phyloP scores from a whole-genome alignment of 1,140 invertebrate genomes.

The Rhyacophila brunnea region DNA sequence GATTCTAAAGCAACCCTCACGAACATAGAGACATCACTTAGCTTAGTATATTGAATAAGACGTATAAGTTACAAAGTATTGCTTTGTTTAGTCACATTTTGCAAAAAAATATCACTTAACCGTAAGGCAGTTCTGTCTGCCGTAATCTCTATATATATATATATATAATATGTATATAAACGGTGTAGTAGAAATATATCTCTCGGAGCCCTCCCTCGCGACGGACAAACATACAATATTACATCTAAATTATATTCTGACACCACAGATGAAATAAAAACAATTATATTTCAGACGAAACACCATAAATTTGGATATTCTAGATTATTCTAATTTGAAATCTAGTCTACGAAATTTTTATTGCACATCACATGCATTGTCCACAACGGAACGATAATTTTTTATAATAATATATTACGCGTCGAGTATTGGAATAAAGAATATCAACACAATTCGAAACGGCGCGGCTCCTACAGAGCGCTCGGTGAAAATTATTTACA shows the following conservation, averaged over 20 bases:
- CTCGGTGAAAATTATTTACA: conserved; percentile 30
- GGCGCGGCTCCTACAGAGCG: conserved; percentile 12
- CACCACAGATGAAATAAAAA: conserved; percentile 34
- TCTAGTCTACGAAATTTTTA: conserved; percentile 31
- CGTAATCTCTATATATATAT: conserved; percentile 23
- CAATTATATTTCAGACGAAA: conserved; percentile 24
- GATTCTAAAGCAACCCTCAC: conserved; percentile 27
- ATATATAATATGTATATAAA: conserved; percentile 8
- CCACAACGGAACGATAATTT: too few species aligned
- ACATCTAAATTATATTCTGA: conserved; percentile 32
- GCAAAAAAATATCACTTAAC: conserved; percentile 64
- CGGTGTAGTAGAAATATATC: conserved; percentile 20
- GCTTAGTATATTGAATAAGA: conserved; percentile 45
- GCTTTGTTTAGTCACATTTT: conserved; percentile 67
- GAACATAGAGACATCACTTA: conserved; percentile 33
- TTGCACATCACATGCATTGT: conserved; percentile 31
- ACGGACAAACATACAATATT: conserved; percentile 30
- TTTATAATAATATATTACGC: conserved; percentile 12
- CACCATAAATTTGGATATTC: conserved; percentile 29
- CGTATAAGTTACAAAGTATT: conserved; percentile 66
- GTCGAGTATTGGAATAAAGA: conserved; percentile 12
- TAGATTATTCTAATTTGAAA: conserved; percentile 28
- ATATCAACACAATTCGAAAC: conserved; percentile 13
- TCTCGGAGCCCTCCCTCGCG: conserved; percentile 15
- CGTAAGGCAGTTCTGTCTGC: conserved; percentile 34